Conservation (phyloP, 2,113 vertebrate species). For the Chloropsis cyanopogon region DNA sequence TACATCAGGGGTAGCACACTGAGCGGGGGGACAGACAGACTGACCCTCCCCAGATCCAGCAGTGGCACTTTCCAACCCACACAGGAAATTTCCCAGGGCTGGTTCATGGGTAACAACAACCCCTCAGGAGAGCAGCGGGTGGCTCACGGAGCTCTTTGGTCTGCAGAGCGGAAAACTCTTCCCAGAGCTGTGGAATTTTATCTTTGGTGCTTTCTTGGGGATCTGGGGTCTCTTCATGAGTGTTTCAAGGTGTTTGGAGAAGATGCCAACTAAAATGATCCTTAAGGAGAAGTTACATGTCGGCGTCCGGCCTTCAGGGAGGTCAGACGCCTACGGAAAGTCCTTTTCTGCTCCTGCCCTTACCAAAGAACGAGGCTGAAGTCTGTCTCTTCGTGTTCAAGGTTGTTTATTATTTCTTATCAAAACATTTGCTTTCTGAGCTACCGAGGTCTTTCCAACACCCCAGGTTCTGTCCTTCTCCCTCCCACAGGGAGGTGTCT, state of each 20-base stretch:
- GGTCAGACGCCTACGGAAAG: no score
- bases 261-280: background rate
- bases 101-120: rapidly evolving
- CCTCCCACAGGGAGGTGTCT: no score
- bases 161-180: background rate
- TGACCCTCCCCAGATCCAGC: background rate
- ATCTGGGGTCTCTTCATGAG: background rate
- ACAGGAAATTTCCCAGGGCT: background rate
- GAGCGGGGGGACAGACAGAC: background rate
- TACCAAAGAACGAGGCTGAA: no score
- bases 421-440: no score
- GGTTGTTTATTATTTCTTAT: no score
- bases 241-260: background rate
- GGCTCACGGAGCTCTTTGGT: background rate
- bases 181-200: background rate
- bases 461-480: no score
- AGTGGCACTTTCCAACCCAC: background rate
- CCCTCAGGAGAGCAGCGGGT: background rate
- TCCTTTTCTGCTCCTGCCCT: no score
- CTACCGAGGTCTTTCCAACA: no score
- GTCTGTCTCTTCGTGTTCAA: no score
- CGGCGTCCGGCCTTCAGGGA: no score
- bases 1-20: rapidly evolving
- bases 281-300: background rate
- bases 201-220: background rate